Percentiles rank a stretch among this genome's conserved stretches.
Conservation (phyloP, 1,140 invertebrate genomes). For the Panonychus citri region DNA sequence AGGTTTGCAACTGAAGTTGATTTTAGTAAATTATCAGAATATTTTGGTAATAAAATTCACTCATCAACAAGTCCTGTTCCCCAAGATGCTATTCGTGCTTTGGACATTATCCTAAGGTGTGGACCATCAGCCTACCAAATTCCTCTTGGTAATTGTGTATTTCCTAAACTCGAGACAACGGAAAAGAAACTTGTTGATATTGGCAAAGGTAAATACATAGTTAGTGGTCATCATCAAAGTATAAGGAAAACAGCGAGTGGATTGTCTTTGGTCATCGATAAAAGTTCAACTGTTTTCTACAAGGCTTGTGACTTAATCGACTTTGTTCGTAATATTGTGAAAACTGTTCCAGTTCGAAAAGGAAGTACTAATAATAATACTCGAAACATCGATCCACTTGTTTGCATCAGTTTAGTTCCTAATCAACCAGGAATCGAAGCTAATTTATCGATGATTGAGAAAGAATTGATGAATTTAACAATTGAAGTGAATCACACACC, state of each 20-base stretch:
- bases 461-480: not conserved
- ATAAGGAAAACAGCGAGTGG: not conserved
- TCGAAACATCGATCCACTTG: no score
- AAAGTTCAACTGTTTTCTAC: not conserved
- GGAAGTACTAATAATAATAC: not conserved
- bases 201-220: not conserved
- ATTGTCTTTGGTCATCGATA: not conserved
- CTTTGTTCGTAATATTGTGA: not conserved
- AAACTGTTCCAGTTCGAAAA: not conserved
- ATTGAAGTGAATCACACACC: not conserved
- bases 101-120: not conserved
- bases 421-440: no score
- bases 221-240: not conserved
- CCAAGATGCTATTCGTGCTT: not conserved
- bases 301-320: not conserved
- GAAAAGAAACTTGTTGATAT: not conserved
- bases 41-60: not conserved
- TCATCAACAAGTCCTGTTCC: no score
- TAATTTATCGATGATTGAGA: not conserved
- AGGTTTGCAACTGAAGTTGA: not conserved
- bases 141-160: not conserved
- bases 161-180: not conserved
- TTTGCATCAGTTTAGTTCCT: no score
- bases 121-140: not conserved
- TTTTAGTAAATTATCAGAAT: not conserved